A percentile compares a stretch with the other conserved stretches of the same genome.
Evolutionary conservation across 2,888 invertebrate species (phyloP).

Genomic region (Spicauda simplicius): DNA sequence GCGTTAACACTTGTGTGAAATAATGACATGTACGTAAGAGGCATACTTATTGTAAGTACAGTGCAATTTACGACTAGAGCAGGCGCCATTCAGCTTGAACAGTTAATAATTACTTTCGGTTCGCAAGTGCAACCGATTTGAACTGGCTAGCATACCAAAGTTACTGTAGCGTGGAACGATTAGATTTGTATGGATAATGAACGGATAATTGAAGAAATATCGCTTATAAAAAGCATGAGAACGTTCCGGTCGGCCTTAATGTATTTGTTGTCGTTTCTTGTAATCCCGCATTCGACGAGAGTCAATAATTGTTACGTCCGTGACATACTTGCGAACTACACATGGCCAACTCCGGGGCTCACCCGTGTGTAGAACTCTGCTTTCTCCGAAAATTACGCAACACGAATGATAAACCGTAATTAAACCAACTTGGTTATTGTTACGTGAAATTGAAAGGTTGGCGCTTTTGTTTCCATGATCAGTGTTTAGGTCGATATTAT

Average conservation of each 20-base stretch:
- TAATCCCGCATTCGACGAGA: not conserved
- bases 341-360: not conserved
- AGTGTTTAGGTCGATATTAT: not conserved
- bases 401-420: constrained; percentile 12
- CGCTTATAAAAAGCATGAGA: constrained; percentile 14
- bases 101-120: not conserved
- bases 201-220: not conserved
- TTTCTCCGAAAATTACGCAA: constrained; percentile 34
- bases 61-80: not conserved
- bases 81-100: constrained; percentile 6
- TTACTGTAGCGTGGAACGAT: constrained; percentile 3
- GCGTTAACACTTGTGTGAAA: too few relatives aligned
- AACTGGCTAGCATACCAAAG: constrained; percentile 1
- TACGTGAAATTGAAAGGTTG: constrained; percentile 21
- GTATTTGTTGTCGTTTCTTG: constrained; percentile 8
- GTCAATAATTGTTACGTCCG: constrained; percentile 22
- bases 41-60: too few relatives aligned
- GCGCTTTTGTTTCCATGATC: constrained; percentile 11
- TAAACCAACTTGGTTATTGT: constrained; percentile 24
- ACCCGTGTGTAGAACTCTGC: constrained; percentile 3
- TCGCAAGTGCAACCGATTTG: constrained; percentile 6
- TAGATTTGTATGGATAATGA: constrained; percentile 1
- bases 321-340: constrained; percentile 21
- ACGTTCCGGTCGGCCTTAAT: constrained; percentile 8
- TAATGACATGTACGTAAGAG: too few relatives aligned